phyloP scores from a whole-genome alignment of 2,797 vertebrate genomes.

The Pelobates cultripes region DNA sequence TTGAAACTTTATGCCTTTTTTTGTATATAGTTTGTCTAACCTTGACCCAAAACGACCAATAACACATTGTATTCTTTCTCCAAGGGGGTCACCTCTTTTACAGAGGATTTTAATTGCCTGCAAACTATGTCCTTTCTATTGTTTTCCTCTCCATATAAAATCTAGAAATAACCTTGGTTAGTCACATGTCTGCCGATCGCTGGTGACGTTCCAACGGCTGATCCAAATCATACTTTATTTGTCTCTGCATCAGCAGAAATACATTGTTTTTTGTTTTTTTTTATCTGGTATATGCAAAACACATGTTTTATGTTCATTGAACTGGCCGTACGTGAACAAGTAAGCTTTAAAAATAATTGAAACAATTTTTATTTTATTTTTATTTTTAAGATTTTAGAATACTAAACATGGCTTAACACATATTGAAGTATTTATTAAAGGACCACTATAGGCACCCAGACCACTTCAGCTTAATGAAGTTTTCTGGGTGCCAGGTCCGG shows the following conservation, averaged over 20 bases:
- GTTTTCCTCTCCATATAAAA: neutral
- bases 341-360: neutral
- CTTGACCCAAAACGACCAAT: neutral
- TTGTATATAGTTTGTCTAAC: too few relatives aligned
- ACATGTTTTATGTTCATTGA: neutral
- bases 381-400: neutral
- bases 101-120: neutral
- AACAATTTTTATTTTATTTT: neutral
- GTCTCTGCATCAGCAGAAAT: constrained; percentile 27
- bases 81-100: neutral
- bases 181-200: neutral
- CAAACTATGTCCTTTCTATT: neutral
- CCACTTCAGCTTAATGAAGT: too few relatives aligned
- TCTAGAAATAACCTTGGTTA: neutral
- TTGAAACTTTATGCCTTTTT: neutral
- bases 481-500: too few relatives aligned
- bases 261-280: neutral
- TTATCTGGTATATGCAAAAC: constrained; percentile 4
- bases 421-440: too few relatives aligned
- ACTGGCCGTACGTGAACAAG: neutral
- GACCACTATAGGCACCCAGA: too few relatives aligned
- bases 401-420: too few relatives aligned
- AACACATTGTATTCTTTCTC: neutral
- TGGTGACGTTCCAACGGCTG: neutral
- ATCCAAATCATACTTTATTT: neutral